Evolutionary conservation across 2,888 invertebrate genomes (phyloP).

Genomic region (Cosmopolites sordidus): DNA sequence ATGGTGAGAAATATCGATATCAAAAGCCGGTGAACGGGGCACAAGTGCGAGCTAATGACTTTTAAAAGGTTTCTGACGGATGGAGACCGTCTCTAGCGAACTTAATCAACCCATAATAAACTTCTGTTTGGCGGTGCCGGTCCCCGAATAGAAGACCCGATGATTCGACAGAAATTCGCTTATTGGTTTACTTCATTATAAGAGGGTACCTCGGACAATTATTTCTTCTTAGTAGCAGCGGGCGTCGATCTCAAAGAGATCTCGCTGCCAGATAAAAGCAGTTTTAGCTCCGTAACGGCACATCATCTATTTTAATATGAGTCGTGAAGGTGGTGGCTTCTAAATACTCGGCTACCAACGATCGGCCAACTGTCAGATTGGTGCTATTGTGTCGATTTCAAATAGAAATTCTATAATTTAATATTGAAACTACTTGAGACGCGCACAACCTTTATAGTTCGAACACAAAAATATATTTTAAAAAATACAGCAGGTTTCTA

Average conservation of each 20-base stretch:
- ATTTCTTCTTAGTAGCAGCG: constrained; percentile 22
- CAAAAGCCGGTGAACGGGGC: constrained; percentile 22
- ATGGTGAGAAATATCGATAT: constrained; percentile 29
- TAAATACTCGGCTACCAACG: too few species aligned
- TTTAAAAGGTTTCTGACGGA: constrained; percentile 29
- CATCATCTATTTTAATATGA: constrained; percentile 25
- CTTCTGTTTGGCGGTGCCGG: constrained; percentile 25
- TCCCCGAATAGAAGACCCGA: constrained; percentile 23
- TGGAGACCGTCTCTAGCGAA: constrained; percentile 25
- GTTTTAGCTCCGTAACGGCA: constrained; percentile 2
- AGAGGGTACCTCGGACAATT: constrained; percentile 23
- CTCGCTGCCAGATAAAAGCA: constrained; percentile 20
- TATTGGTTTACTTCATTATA: constrained; percentile 28
- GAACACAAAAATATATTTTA: too few species aligned
- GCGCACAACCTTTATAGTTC: too few species aligned
- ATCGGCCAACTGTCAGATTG: too few species aligned
- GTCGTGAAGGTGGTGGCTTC: neutral
- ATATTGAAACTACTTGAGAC: too few species aligned
- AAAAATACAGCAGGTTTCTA: too few species aligned
- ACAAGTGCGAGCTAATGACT: constrained; percentile 28
- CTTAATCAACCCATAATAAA: constrained; percentile 28
- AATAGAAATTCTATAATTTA: too few species aligned
- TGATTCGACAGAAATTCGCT: constrained; percentile 24
- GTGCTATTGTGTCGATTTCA: too few species aligned
- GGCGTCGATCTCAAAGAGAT: constrained; percentile 24